These are phyloP conservation scores for Drosophila setifemur DNA, from an alignment of 1,140 invertebrate species.

Conservation along the genomic window DNA sequence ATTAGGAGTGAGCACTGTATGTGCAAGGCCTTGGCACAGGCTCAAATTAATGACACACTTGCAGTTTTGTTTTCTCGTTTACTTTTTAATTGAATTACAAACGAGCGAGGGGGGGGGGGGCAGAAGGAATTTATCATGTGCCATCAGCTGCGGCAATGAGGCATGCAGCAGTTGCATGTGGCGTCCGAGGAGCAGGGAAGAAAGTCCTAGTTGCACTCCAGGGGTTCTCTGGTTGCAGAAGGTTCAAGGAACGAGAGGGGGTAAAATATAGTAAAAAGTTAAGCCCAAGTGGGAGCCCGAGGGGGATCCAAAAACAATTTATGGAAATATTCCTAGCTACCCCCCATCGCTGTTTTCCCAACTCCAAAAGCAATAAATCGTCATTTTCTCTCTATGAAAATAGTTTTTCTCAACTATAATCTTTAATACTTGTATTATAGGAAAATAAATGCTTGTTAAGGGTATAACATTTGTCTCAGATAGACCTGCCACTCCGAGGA, in stretches of 20 bases:
- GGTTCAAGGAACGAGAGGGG: neutral
- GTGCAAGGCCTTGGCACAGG: conserved; percentile 38
- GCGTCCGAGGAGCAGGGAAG: neutral
- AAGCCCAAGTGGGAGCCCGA: neutral
- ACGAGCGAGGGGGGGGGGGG: conserved; percentile 3
- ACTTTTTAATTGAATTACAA: conserved; percentile 71
- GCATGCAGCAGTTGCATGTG: conserved; percentile 26
- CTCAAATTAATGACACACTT: conserved; percentile 76
- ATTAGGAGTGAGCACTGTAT: neutral
- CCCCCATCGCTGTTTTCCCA: too few species aligned
- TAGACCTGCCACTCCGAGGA: too few species aligned
- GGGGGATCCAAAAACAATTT: neutral
- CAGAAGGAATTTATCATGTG: conserved; percentile 43
- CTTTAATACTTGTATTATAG: too few species aligned
- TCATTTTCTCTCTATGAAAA: too few species aligned
- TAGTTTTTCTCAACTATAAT: too few species aligned
- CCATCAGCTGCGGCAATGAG: conserved; percentile 40
- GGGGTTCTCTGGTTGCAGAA: conserved; percentile 10
- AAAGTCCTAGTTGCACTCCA: conserved; percentile 28
- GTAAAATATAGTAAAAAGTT: too few species aligned
- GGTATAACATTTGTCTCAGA: too few species aligned
- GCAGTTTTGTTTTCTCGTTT: conserved; percentile 59
- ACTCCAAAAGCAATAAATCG: too few species aligned
- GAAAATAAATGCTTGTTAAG: too few species aligned
- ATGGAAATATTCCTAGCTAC: neutral